Evolutionary conservation across 92 coral and sea anemone species (phyloP), one percentile per base, ranked within the genome.

Genomic region (Epizoanthus ramosus): DNA sequence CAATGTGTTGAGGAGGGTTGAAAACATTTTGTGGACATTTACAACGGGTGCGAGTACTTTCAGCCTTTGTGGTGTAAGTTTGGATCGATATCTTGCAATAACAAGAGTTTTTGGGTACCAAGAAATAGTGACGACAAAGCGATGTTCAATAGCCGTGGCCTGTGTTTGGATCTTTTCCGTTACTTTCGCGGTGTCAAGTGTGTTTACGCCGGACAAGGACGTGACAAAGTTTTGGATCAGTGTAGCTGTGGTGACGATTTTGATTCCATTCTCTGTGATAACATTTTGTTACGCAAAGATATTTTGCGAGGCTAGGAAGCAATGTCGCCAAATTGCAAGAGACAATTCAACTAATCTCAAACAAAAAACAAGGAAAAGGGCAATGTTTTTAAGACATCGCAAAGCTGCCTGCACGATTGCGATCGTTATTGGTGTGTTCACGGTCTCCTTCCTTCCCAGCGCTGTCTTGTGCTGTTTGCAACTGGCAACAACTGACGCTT

Each of bases 41-140:
- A 17, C 76, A 71, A 63, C 80, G 13, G 53, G 82, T 0, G 87
- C 87, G 5, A 84, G 81, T 50, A 84, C 82, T 3, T 74, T 84
- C 33, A 83, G 79, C 37, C 68, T 88, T 5, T 76, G 74, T 59
- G 84, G 74, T 5, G 82, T 88, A 61, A 84, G 88, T 14, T 3
- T 88, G 9, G 91, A 88, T 39, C 84, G 91, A 21, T 84, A 60
- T 57, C 8, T 88, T 18, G 87, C 87, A 9, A 71, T 88, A 15
- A 79, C 84, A n/a, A 83, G 18, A 41, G 68, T 84, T 2, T 69
- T 83, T 17, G 37, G 68, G 71, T 70, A 88, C 25, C 57, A 66
- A 14, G 58, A 23, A 13, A 8, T 60, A 5, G 61, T 88, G 23
- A 88, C 88, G 2, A 53, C 24, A 19, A 21, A 68, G 7, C 63